Percentiles rank a stretch among this genome's conserved stretches.
These are phyloP conservation scores for Phorcus lineatus DNA, from an alignment of 2,888 invertebrate genomes.

Conservation along the genomic window DNA sequence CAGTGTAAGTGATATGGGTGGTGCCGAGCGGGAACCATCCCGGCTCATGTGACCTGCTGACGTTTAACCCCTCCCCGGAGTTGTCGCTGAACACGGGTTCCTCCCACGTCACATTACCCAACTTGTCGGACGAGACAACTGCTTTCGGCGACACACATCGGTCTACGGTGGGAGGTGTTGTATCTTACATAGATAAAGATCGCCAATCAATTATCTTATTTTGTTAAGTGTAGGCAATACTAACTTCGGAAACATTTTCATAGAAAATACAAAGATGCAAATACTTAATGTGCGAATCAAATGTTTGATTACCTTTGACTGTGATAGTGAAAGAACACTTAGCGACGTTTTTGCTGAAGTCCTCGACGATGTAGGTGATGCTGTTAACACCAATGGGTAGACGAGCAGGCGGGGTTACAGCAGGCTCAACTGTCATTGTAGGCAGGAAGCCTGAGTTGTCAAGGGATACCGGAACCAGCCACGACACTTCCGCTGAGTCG, in stretches of 20 bases:
- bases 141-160: conserved; percentile 80
- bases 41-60: conserved; percentile 74
- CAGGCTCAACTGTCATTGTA: conserved; percentile 80
- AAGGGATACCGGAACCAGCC: conserved; percentile 77
- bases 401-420: conserved; percentile 78
- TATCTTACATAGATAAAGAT: conserved; percentile 76
- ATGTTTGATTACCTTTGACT: conserved; percentile 75
- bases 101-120: conserved; percentile 77
- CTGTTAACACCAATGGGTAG: conserved; percentile 80
- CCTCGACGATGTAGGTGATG: conserved; percentile 82
- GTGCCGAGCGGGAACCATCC: conserved; percentile 79
- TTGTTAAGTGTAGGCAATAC: too few species aligned
- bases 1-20: conserved; percentile 80
- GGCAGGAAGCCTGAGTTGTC: conserved; percentile 81
- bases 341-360: conserved; percentile 80
- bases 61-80: conserved; percentile 74
- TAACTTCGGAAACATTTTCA: too few species aligned
- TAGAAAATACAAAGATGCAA: too few species aligned
- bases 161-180: conserved; percentile 79
- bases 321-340: conserved; percentile 80
- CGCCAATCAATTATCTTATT: too few species aligned
- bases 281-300: too few species aligned
- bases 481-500: conserved; percentile 78
- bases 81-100: conserved; percentile 81
- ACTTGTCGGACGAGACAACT: conserved; percentile 71